Base-by-base conservation (phyloP, 1,140 invertebrate species). In the Saccostrea cuccullata region DNA sequence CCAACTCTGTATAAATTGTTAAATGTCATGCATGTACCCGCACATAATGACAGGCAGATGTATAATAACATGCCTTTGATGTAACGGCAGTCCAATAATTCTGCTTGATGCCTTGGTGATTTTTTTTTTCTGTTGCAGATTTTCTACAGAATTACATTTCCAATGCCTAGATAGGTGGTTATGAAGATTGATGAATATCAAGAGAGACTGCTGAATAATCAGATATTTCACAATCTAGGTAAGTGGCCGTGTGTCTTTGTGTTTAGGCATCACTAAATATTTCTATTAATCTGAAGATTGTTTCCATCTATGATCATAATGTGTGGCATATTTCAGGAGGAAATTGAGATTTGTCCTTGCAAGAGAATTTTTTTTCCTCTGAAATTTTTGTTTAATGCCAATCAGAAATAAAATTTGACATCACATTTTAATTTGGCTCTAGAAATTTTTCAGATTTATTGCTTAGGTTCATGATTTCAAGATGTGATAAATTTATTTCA, bases 11-110 rank as follows among this genome's bases (percentile, higher is more conserved):
- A 64, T 64, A 64, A 64, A 77, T 77, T 77, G 70, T 77, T 26
- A 77, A 77, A 77, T 77, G 15, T 77, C 70, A 36, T 36, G 70
- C 70, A 77, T 77, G 12, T 77, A 77, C 70, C 26, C 70, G 23
- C 67, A 77, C 26, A 64, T 64, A 64, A 64, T 77, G 30, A 77
- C 26, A 77, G 26, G 13, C 11, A 30, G 17, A 23, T 77, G 13
- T 77, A 30, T 77, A 26, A 77, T 77, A 4, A 12, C 3, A 77
- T 30, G 70, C 70, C 70, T 77, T 40, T 77, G 70, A 77, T 30
- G 70, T 77, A 23, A 36, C 30, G 26, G 70, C 15, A 64, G 23
- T 77, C 26, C 13, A 77, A 30, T 30, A 36, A 77, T 77, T 13
- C 30, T 36, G 70, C 70, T 30, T 77, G 26, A 77, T 77, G 70